Evolutionary conservation across 2,888 invertebrate genomes (phyloP).

Genomic region (Steromphala cineraria): DNA sequence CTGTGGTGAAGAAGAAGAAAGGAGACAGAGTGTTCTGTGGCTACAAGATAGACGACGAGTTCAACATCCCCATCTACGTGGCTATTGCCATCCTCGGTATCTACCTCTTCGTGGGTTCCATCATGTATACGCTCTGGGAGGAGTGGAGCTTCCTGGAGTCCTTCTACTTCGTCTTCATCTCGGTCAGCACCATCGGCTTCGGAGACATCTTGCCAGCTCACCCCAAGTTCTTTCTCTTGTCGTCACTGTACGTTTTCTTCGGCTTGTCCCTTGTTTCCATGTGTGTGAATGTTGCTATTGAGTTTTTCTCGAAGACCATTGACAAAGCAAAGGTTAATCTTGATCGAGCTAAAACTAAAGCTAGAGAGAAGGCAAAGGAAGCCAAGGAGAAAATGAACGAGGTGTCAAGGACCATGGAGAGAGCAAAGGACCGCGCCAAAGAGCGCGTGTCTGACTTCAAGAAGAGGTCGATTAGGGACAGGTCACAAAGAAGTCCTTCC

Average conservation of each 20-base stretch:
- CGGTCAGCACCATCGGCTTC: constrained; percentile 97
- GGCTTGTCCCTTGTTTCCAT: constrained; percentile 96
- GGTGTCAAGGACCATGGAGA: constrained; percentile 22
- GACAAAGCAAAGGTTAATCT: constrained; percentile 58
- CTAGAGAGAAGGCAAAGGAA: constrained; percentile 33
- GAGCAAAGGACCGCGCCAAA: constrained; percentile 54
- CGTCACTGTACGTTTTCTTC: constrained; percentile 93
- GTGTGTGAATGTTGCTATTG: constrained; percentile 93
- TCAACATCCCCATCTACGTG: constrained; percentile 92
- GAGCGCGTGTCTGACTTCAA: constrained; percentile 49
- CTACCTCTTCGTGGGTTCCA: constrained; percentile 91
- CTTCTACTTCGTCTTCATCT: constrained; percentile 97
- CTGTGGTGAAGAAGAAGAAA: constrained; percentile 6
- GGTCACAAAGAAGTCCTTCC: neutral
- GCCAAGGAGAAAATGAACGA: constrained; percentile 46
- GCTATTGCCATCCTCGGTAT: constrained; percentile 88
- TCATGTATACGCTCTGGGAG: constrained; percentile 80
- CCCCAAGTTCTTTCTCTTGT: constrained; percentile 91
- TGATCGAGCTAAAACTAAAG: constrained; percentile 41
- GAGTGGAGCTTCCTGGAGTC: constrained; percentile 94
- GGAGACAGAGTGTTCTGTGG: constrained; percentile 36
- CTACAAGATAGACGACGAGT: constrained; percentile 81
- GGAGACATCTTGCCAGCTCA: constrained; percentile 92
- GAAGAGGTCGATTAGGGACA: neutral
- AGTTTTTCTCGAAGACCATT: constrained; percentile 56